Conservation (phyloP, 2,797 vertebrate genomes). For the Loris lydekkerianus region DNA sequence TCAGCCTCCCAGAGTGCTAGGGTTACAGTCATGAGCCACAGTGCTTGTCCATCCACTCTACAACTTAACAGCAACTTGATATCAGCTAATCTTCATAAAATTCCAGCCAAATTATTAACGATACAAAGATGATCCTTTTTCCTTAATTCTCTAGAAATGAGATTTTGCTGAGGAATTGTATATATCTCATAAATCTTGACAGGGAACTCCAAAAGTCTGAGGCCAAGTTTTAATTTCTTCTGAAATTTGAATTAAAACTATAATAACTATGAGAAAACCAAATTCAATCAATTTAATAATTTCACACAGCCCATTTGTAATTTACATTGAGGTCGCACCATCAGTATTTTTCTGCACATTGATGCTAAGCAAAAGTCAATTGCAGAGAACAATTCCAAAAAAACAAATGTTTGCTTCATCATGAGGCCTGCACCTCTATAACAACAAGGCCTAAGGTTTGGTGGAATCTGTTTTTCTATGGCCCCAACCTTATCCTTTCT, state of each 20-base stretch:
- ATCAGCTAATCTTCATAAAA: slow-evolving; percentile 9
- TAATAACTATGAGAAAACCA: background rate
- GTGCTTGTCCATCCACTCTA: background rate
- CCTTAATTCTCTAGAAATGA: background rate
- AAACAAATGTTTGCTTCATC: background rate
- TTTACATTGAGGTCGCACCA: background rate
- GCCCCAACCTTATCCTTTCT: background rate
- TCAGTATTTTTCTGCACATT: background rate
- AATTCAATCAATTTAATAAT: background rate
- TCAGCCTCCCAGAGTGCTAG: too few relatives aligned
- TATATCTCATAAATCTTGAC: background rate
- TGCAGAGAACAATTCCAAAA: background rate
- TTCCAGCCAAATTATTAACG: background rate
- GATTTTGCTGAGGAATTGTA: background rate
- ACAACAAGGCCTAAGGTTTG: background rate
- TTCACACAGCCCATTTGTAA: background rate
- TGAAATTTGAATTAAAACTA: background rate
- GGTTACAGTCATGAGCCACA: too few relatives aligned
- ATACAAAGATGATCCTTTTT: background rate
- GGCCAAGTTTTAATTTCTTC: background rate
- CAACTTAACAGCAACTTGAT: background rate
- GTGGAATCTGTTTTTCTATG: background rate
- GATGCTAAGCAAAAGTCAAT: background rate
- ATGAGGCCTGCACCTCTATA: background rate
- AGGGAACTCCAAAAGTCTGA: background rate